A percentile compares a stretch with the other conserved stretches of the same genome.
Evolutionary conservation across 92 coral and sea anemone genomes (phyloP).

Genomic region (Bergia puertoricense): DNA sequence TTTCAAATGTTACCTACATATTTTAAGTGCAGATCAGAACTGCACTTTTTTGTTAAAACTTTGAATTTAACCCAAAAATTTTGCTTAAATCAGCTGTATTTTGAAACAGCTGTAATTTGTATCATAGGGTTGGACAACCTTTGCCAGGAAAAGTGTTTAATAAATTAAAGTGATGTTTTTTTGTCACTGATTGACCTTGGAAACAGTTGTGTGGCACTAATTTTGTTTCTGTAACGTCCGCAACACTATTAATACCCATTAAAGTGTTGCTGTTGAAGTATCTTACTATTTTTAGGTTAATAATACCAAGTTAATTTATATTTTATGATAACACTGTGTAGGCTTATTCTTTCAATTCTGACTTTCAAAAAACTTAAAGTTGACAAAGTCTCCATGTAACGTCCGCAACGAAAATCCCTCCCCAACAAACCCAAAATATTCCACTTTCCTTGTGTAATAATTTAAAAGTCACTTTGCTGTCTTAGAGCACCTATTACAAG

Average conservation of each 20-base stretch:
- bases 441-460: conserved; percentile 10
- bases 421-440: conserved; percentile 13
- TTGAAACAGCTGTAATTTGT: conserved; percentile 7
- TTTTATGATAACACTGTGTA: background rate
- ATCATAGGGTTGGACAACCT: conserved; percentile 7
- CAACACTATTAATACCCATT: conserved; percentile 8
- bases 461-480: conserved; percentile 10
- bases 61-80: conserved; percentile 11
- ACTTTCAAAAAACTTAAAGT: conserved; percentile 7
- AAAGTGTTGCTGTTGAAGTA: conserved; percentile 2
- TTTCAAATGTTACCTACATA: background rate
- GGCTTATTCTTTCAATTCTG: conserved; percentile 17
- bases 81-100: conserved; percentile 7
- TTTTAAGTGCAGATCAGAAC: background rate
- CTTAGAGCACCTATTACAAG: conserved; percentile 22
- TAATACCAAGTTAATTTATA: conserved; percentile 7
- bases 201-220: conserved; percentile 5
- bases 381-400: conserved; percentile 15
- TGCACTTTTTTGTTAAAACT: background rate
- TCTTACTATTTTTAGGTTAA: conserved; percentile 12
- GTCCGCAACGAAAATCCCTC: conserved; percentile 13
- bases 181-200: conserved; percentile 14
- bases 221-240: conserved; percentile 15
- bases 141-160: conserved; percentile 31
- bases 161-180: background rate